These are phyloP conservation scores for Apodemus speciosus DNA, from an alignment of 2,113 vertebrate genomes.

Conservation along the genomic window DNA sequence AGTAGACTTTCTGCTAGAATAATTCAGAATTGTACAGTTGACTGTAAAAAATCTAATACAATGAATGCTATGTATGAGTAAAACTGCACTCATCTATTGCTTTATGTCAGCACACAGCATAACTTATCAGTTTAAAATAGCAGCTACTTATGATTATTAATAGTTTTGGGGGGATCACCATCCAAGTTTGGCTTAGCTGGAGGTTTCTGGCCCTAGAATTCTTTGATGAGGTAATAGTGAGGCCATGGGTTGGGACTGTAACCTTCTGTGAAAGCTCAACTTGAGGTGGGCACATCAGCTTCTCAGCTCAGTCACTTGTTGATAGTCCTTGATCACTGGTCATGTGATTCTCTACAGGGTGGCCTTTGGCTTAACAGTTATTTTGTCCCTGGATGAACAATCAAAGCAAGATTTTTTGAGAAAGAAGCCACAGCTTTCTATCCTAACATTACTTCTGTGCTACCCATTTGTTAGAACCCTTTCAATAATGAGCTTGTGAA, in stretches of 20 bases:
- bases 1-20: conserved; percentile 20
- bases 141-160: background rate
- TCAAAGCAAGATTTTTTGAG: background rate
- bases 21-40: conserved; percentile 25
- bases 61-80: background rate
- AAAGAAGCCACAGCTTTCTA: conserved; percentile 14
- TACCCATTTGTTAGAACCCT: conserved; percentile 33
- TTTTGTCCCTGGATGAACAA: background rate
- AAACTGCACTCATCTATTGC: background rate
- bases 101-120: conserved; percentile 6
- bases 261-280: background rate
- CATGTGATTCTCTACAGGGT: background rate
- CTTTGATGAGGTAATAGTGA: background rate
- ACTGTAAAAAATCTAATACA: conserved; percentile 35
- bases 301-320: conserved; percentile 31
- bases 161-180: background rate
- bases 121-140: conserved; percentile 48
- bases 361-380: background rate
- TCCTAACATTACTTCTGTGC: background rate
- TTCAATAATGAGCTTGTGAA: conserved; percentile 6
- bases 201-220: background rate
- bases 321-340: background rate
- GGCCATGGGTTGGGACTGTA: background rate
- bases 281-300: background rate
- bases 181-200: background rate